Base-by-base conservation (phyloP, 2,113 vertebrate species). In the Ia io region DNA sequence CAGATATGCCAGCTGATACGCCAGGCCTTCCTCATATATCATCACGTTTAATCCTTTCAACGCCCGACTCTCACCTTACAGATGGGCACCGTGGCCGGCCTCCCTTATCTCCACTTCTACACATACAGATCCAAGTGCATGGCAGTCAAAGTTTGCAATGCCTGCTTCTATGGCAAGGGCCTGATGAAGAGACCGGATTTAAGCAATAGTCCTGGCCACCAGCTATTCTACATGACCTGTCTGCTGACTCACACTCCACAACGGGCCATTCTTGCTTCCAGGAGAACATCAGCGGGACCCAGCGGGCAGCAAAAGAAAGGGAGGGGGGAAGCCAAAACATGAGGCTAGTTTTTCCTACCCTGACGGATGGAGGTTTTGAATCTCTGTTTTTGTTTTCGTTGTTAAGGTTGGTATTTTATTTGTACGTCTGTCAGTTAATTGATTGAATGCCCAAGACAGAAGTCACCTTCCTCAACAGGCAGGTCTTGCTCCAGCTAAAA, bases 341-440 rank as follows among this genome's bases (percentile, higher is more conserved):
- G 9, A 76, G 30, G 23, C 42, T 65, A 63, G 20, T 61, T 77
- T 88, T 94, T 91, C 49, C 90, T 71, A 95, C 76, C 67, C 84
- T 42, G 37, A 23, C 77, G 84, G 53, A 69, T 56, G 30, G 59
- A 92, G 88, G 82, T 71, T 53, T n/a, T 84, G 40, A 94, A 44
- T 47, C 79, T 86, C 53, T 94, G 87, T 37, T 93, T 96, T 84
- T 94, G 82, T 56, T 95, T 91, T 88, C 49, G 20, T 28, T 84
- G 82, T 90, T 70, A 44, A 32, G 76, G 61, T 90, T 84, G 35
- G 32, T 25, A 42, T 79, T 93, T 86, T 91, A 69, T 83, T 77
- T 89, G 83, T 95, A 49, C 56, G 28, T 94, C 59, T 94, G 69
- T 95, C 74, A 51, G 44, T 67, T 76, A 35, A 88, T 79, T 30